Evolutionary conservation across 2,113 vertebrate genomes (phyloP).

Genomic region (Tympanuchus pallidicinctus): DNA sequence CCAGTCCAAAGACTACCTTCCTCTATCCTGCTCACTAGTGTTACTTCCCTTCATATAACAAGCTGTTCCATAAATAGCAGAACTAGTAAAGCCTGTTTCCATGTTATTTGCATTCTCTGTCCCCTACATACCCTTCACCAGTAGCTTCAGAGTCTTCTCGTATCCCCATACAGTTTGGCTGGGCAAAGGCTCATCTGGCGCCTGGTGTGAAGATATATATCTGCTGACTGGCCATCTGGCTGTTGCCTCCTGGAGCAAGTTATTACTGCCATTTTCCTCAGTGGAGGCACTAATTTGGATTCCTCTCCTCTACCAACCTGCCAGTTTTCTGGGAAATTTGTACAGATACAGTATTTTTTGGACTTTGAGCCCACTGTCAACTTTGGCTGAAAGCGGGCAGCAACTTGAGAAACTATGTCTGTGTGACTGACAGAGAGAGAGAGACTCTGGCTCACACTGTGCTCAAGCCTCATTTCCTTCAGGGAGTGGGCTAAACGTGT

Average conservation of each 20-base stretch:
- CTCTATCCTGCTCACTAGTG: neutral
- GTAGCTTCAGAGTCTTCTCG: neutral
- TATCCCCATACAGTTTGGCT: conserved; percentile 56
- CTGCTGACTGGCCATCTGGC: conserved; percentile 65
- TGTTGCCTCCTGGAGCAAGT: conserved; percentile 57
- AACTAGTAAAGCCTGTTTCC: neutral
- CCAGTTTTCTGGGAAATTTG: conserved; percentile 14
- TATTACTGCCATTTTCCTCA: conserved; percentile 32
- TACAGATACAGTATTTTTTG: neutral
- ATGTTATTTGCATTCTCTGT: neutral
- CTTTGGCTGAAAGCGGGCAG: conserved; percentile 20
- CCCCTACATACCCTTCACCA: conserved; percentile 48
- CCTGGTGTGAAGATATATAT: conserved; percentile 39
- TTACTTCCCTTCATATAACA: neutral
- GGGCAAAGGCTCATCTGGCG: conserved; percentile 27
- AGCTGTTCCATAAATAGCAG: neutral
- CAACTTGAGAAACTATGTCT: neutral
- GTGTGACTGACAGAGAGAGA: neutral
- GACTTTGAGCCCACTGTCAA: neutral
- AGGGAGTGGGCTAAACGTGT: neutral
- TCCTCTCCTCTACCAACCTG: conserved; percentile 35
- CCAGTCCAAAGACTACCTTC: neutral
- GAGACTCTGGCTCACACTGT: neutral
- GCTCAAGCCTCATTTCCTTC: neutral
- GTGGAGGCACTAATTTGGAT: conserved; percentile 41